Base-by-base conservation (phyloP, 1,140 invertebrate genomes). In the Thaumetopoea pityocampa region DNA sequence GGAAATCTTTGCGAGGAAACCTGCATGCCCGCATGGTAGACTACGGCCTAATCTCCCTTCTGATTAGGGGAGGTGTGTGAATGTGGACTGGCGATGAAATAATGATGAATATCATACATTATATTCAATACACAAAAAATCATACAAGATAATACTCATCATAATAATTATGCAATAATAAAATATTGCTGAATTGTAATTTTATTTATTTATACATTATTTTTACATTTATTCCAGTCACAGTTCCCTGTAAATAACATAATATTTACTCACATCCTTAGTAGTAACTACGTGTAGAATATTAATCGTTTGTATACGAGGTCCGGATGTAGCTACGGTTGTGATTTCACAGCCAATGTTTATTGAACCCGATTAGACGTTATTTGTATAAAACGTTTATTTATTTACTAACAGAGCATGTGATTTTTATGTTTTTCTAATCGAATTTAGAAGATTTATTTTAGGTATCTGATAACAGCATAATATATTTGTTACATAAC, bases 251-350 rank as follows among this genome's bases (percentile, higher is more conserved):
- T 34, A 14, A 23, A 10, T n/a, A 8, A 20, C 1, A 19, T 19
- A 12, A 14, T 14, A 30, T 7, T 15, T 8, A 2, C 24, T 14
- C 27, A 27, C 28, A 30, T 11, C 27, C 17, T 16, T 23, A 23
- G 3, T 2, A 8, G 4, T 32, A 32, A 28, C 37, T 14, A n/a
- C 28, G 37, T n/a, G 19, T 23, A 24, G 37, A 30, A 41, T 41
- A 41, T 41, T 41, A 41, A 41, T 41, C 28, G 37, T 12, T 23
- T 41, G 30, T 41, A 40, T 40, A 41, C 37, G 37, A 41, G 8
- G 16, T 41, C 37, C 37, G 37, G 37, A 23, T 30, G 37, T 19
- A 11, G 23, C 37, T 27, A 30, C 11, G 28, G 12, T 23, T 32
- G 28, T 32, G 37, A 41, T 23, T 41, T 23, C 28, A 41, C 37